phyloP scores from a whole-genome alignment of 1,140 invertebrate species.

The Periplaneta americana region DNA sequence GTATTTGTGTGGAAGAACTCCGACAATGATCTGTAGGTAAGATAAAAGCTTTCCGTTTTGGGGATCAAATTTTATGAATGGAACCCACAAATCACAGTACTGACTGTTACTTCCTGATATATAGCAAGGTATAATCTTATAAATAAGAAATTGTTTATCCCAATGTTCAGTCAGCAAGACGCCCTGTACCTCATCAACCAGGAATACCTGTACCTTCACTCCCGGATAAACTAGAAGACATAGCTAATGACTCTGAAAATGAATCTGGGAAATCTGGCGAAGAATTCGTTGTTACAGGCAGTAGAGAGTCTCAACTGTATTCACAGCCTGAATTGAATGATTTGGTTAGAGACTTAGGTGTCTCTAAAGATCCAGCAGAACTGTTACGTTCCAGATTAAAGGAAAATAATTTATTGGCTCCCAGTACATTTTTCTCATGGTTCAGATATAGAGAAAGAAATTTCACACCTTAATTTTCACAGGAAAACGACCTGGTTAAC shows the following conservation, averaged over 20 bases:
- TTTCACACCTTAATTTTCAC: constrained; percentile 21
- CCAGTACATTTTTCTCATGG: constrained; percentile 15
- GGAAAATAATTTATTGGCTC: constrained; percentile 7
- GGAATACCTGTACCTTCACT: background rate
- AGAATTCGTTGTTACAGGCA: constrained; percentile 15
- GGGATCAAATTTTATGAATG: no score
- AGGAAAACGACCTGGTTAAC: constrained; percentile 24
- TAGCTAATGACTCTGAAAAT: background rate
- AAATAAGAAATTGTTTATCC: no score
- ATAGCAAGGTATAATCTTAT: no score
- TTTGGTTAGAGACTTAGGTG: background rate
- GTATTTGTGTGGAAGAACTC: no score
- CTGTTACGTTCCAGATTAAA: constrained; percentile 24
- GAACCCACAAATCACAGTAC: no score
- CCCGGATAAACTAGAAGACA: background rate
- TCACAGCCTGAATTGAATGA: background rate
- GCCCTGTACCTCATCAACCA: background rate
- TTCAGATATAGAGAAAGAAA: constrained; percentile 14
- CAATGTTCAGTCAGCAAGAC: background rate
- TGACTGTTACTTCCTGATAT: no score
- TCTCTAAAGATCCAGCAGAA: constrained; percentile 27
- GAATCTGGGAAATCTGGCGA: constrained; percentile 7
- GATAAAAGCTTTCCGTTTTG: no score
- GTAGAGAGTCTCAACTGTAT: constrained; percentile 7
- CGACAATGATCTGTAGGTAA: no score